These are phyloP conservation scores for Leptinotarsa haldemani DNA, from an alignment of 2,888 invertebrate genomes.

Conservation along the genomic window DNA sequence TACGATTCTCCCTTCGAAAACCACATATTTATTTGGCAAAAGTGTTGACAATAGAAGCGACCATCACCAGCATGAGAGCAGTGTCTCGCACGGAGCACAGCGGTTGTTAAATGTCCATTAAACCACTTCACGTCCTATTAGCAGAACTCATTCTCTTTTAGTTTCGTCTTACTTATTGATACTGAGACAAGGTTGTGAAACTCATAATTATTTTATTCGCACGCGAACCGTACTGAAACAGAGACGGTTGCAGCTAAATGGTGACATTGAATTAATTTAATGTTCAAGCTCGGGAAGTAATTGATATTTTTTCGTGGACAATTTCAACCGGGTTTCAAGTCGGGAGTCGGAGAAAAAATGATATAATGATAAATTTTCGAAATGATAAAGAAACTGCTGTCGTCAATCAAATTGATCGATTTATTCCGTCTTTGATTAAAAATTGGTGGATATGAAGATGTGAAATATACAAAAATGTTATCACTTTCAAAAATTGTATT, in stretches of 20 bases:
- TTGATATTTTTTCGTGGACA: not conserved
- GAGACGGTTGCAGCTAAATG: not conserved
- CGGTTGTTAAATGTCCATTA: conserved; percentile 3
- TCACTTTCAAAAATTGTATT: no score
- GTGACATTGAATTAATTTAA: not conserved
- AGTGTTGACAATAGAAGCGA: conserved; percentile 1
- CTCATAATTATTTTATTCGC: conserved; percentile 1
- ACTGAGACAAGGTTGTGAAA: conserved; percentile 4
- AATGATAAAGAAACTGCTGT: no score
- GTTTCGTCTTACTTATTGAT: conserved; percentile 10
- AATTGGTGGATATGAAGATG: no score
- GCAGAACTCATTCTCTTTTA: conserved; percentile 10
- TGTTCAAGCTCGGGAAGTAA: not conserved
- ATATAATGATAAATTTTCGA: no score
- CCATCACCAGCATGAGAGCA: conserved; percentile 1
- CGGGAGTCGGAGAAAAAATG: no score
- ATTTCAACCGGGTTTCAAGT: not conserved
- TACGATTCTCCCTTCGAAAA: not conserved
- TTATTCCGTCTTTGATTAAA: no score
- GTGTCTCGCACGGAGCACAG: conserved; percentile 4
- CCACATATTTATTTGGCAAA: not conserved
- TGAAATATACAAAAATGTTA: no score
- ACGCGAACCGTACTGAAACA: not conserved
- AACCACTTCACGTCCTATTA: conserved; percentile 15
- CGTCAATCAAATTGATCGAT: no score